A percentile compares a stretch with the other conserved stretches of the same genome.
phyloP scores from a whole-genome alignment of 2,797 vertebrate species.

The Bradypus variegatus region DNA sequence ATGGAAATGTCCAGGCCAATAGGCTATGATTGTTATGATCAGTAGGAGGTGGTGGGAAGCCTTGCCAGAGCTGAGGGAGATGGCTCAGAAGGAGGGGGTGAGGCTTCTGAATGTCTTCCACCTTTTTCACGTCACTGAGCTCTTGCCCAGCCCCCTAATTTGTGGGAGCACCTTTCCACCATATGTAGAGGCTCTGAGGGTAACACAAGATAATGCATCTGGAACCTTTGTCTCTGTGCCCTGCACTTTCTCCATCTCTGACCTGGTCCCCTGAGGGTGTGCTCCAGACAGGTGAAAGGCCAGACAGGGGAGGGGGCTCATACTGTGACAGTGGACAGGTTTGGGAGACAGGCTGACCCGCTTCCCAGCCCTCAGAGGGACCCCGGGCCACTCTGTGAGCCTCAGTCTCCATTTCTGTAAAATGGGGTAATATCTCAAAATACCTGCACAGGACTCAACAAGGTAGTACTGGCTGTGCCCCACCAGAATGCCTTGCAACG shows the following conservation, averaged over 20 bases:
- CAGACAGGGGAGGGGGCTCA: accelerated
- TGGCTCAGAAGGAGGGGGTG: too few relatives aligned
- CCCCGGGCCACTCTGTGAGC: too few relatives aligned
- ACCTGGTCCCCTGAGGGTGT: too few relatives aligned
- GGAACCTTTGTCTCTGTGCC: background rate
- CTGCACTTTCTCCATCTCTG: background rate
- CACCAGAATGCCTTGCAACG: too few relatives aligned
- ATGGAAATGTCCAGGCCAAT: too few relatives aligned
- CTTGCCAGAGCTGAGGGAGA: background rate
- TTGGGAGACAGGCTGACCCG: background rate
- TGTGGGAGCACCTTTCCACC: accelerated
- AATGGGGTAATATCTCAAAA: too few relatives aligned
- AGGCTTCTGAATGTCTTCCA: too few relatives aligned
- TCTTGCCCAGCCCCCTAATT: background rate
- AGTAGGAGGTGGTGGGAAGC: background rate
- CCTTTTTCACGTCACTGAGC: background rate
- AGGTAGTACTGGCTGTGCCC: too few relatives aligned
- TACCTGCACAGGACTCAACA: too few relatives aligned
- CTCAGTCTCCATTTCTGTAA: background rate
- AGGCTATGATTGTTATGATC: background rate
- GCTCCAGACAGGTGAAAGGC: background rate
- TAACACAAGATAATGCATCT: too few relatives aligned
- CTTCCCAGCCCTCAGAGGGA: background rate
- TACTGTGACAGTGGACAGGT: background rate
- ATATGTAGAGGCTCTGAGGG: background rate